phyloP scores from a whole-genome alignment of 1,140 invertebrate species.

The Heliothis subflexa region DNA sequence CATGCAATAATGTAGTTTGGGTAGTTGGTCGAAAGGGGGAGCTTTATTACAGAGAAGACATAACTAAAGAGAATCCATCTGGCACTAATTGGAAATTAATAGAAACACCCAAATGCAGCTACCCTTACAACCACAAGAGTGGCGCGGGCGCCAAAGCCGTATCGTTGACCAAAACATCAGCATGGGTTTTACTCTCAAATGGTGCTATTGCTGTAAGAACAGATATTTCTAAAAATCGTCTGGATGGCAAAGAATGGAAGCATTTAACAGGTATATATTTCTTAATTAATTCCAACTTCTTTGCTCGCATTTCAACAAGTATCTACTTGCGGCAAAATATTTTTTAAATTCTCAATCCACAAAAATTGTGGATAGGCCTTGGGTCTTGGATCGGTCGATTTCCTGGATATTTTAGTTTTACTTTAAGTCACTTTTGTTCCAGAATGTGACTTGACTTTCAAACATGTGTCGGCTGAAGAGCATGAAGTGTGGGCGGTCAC shows the following conservation, averaged over 20 bases:
- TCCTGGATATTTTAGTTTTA: too few species aligned
- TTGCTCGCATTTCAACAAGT: too few species aligned
- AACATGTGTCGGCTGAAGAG: conserved; percentile 91
- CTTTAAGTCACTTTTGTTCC: conserved; percentile 44
- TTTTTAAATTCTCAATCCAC: too few species aligned
- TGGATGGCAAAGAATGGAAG: conserved; percentile 78
- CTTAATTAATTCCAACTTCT: not conserved
- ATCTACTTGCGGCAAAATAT: too few species aligned
- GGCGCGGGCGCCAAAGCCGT: conserved; percentile 70
- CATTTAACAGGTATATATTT: conserved; percentile 74
- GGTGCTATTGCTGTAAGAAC: conserved; percentile 76
- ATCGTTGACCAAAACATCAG: conserved; percentile 67
- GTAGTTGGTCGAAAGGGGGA: conserved; percentile 94
- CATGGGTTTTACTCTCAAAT: conserved; percentile 78
- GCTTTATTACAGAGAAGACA: conserved; percentile 91
- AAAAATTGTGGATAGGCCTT: too few species aligned
- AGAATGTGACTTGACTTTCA: conserved; percentile 89
- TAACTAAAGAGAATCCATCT: conserved; percentile 88
- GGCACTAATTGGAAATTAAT: conserved; percentile 77
- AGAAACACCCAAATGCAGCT: conserved; percentile 72
- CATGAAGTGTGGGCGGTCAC: conserved; percentile 92
- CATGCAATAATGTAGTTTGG: conserved; percentile 91
- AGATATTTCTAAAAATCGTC: conserved; percentile 67
- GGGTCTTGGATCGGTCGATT: too few species aligned
- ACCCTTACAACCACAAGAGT: conserved; percentile 66